Evolutionary conservation across 92 coral and sea anemone species (phyloP).

Genomic region (Parazoanthus darwini): DNA sequence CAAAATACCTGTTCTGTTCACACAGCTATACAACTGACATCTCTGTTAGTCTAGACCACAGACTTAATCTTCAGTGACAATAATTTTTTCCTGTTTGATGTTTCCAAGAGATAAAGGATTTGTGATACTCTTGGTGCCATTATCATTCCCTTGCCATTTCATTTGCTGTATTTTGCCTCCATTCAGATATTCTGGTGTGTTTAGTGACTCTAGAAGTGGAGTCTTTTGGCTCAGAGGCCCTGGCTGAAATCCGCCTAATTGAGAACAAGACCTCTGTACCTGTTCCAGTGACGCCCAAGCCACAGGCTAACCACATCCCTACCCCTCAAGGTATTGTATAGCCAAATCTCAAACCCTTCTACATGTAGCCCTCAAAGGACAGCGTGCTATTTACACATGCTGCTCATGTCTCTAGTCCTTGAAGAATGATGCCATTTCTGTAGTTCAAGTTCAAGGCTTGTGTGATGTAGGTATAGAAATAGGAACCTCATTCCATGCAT

Average conservation of each 20-base stretch:
- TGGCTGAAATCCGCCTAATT: constrained; percentile 76
- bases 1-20: too few relatives aligned
- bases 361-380: too few relatives aligned
- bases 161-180: background rate
- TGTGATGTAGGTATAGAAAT: too few relatives aligned
- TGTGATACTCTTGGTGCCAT: too few relatives aligned
- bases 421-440: background rate
- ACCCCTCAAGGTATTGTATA: constrained; percentile 31
- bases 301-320: constrained; percentile 52
- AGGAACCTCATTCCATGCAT: too few relatives aligned
- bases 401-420: too few relatives aligned
- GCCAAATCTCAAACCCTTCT: background rate
- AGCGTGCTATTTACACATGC: too few relatives aligned
- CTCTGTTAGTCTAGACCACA: background rate
- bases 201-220: constrained; percentile 90
- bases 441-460: too few relatives aligned
- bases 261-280: constrained; percentile 75
- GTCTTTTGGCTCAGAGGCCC: constrained; percentile 81
- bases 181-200: constrained; percentile 85
- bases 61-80: background rate
- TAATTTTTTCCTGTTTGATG: background rate
- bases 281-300: constrained; percentile 62
- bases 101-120: too few relatives aligned
- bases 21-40: background rate
- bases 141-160: background rate